A percentile compares a stretch with the other conserved stretches of the same genome.
Conservation (phyloP, 2,113 vertebrate species). For the Numida meleagris region DNA sequence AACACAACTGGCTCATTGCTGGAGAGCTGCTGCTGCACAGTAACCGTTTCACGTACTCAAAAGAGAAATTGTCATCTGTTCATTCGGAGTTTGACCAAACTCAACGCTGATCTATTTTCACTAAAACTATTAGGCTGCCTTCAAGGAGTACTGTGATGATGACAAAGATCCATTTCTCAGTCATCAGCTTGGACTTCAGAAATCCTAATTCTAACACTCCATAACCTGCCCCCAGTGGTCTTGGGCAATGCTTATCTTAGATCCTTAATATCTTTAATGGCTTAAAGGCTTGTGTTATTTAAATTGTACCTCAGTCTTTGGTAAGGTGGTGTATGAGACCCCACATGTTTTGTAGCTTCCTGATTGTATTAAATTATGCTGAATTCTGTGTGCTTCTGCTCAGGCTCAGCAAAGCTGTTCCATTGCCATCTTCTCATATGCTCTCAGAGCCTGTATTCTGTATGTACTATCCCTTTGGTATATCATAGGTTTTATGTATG, state of each 20-base stretch:
- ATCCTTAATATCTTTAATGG: background rate
- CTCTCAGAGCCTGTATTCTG: background rate
- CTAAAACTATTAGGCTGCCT: background rate
- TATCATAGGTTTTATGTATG: background rate
- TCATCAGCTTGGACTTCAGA: background rate
- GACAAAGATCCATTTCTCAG: background rate
- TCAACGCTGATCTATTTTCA: background rate
- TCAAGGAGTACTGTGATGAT: background rate
- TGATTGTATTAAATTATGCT: background rate
- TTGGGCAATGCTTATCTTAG: background rate
- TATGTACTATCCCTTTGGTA: background rate
- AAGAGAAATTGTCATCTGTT: background rate
- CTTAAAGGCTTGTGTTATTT: background rate
- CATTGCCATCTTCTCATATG: background rate
- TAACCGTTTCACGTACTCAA: background rate
- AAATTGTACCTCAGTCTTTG: background rate
- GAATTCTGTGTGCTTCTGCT: background rate
- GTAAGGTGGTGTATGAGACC: background rate
- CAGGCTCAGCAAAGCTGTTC: background rate
- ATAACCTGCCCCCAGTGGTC: background rate
- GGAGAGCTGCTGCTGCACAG: background rate
- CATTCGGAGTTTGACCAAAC: background rate
- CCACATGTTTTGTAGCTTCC: background rate
- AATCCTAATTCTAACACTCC: background rate
- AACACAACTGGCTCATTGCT: background rate